A percentile compares a stretch with the other conserved stretches of the same genome.
phyloP scores from a whole-genome alignment of 2,113 vertebrate genomes.

The Enhydra lutris region DNA sequence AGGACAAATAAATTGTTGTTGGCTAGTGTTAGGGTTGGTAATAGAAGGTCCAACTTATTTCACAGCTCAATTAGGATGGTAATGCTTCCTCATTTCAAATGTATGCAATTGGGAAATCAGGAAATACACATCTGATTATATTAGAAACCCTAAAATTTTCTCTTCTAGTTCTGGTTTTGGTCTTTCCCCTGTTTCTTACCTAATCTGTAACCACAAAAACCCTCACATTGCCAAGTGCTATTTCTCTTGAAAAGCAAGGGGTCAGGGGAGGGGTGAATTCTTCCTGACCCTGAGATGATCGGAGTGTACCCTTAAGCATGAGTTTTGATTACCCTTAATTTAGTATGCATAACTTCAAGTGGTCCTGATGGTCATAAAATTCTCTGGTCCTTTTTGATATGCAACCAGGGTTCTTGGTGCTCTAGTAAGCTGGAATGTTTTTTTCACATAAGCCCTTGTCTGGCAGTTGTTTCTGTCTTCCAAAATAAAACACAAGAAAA shows the following conservation, averaged over 20 bases:
- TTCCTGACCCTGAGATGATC: slow-evolving; percentile 54
- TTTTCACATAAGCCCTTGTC: neutral
- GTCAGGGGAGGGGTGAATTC: slow-evolving; percentile 35
- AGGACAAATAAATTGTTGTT: neutral
- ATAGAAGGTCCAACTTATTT: neutral
- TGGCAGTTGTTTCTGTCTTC: slow-evolving; percentile 22
- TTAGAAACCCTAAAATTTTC: neutral
- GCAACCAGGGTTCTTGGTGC: neutral
- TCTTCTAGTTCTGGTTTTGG: neutral
- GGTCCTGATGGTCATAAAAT: slow-evolving; percentile 60
- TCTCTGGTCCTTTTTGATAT: slow-evolving; percentile 34
- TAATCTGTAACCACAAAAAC: neutral
- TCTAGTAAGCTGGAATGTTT: neutral
- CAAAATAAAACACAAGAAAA: slow-evolving; percentile 21
- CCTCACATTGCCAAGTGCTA: neutral
- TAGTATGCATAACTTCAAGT: slow-evolving; percentile 53
- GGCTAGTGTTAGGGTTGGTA: neutral
- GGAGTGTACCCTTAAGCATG: slow-evolving; percentile 61
- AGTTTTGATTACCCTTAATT: slow-evolving; percentile 70
- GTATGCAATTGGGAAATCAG: neutral
- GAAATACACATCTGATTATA: neutral
- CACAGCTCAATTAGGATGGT: neutral
- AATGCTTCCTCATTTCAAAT: slow-evolving; percentile 31
- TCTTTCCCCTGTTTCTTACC: neutral
- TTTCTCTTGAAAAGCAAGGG: neutral